Evolutionary conservation across 2,888 invertebrate species (phyloP).

Genomic region (Salpingus planirostris): DNA sequence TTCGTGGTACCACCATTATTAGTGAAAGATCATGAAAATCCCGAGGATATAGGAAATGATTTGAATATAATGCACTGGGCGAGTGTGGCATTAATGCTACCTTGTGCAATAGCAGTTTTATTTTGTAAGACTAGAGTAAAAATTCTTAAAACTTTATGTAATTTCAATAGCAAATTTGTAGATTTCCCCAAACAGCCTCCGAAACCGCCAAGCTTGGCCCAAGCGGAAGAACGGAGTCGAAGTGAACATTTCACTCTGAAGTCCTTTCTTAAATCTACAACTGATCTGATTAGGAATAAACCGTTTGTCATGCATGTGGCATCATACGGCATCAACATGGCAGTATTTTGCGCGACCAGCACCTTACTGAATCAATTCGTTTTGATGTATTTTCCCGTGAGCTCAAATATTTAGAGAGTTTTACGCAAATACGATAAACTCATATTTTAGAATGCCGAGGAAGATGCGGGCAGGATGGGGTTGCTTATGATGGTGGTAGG

Average conservation of each 20-base stretch:
- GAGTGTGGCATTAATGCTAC: conserved; percentile 26
- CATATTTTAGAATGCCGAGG: conserved; percentile 51
- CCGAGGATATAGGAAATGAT: conserved; percentile 34
- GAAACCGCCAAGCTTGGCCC: conserved; percentile 48
- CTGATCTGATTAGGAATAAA: conserved; percentile 63
- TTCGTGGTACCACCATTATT: conserved; percentile 29
- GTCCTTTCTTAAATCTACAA: conserved; percentile 56
- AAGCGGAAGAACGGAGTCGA: conserved; percentile 46
- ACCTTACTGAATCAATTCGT: conserved; percentile 86
- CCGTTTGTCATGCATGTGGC: conserved; percentile 72
- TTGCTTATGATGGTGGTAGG: conserved; percentile 85
- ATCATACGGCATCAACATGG: conserved; percentile 88
- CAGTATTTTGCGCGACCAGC: conserved; percentile 90
- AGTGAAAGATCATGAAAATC: conserved; percentile 33
- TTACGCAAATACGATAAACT: too few relatives aligned
- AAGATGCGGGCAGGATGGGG: conserved; percentile 82
- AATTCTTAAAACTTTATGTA: not conserved
- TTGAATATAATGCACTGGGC: conserved; percentile 48
- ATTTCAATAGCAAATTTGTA: conserved; percentile 27
- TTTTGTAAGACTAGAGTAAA: conserved; percentile 22
- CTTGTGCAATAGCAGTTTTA: conserved; percentile 20
- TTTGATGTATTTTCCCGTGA: conserved; percentile 61
- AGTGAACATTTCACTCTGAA: conserved; percentile 44
- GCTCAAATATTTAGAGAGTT: conserved; percentile 10
- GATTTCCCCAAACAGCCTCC: conserved; percentile 51